These are phyloP conservation scores for Sciurus carolinensis DNA, from an alignment of 2,797 vertebrate genomes.

Conservation along the genomic window DNA sequence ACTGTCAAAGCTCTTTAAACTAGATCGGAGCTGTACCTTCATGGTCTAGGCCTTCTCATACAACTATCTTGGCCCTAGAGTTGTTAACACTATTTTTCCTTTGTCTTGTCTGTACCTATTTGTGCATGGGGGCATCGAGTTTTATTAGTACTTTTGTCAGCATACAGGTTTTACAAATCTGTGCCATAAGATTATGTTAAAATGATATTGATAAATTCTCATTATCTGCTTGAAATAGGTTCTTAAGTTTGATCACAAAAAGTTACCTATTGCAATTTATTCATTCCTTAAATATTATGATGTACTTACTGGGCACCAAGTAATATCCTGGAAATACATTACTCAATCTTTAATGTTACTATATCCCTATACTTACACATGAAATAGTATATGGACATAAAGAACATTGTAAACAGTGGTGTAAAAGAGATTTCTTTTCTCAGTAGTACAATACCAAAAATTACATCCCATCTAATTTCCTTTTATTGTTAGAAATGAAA, in stretches of 20 bases:
- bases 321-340: neutral
- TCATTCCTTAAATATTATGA: slow-evolving; percentile 18
- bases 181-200: neutral
- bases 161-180: slow-evolving; percentile 24
- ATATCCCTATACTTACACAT: neutral
- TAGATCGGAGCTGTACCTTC: neutral
- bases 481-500: slow-evolving; percentile 63
- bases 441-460: slow-evolving; percentile 11
- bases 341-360: neutral
- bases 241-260: slow-evolving; percentile 45
- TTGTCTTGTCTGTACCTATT: neutral
- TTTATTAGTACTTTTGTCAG: slow-evolving; percentile 27
- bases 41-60: neutral
- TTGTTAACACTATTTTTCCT: neutral
- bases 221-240: neutral
- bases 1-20: neutral
- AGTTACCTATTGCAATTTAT: neutral
- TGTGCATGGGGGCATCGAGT: neutral
- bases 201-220: neutral
- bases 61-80: neutral
- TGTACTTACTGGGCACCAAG: neutral
- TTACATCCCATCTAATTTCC: slow-evolving; percentile 1
- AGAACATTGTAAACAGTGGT: slow-evolving; percentile 8
- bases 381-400: neutral
- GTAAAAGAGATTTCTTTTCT: neutral